phyloP scores from a whole-genome alignment of 2,797 vertebrate genomes.

The Gymnodraco acuticeps region DNA sequence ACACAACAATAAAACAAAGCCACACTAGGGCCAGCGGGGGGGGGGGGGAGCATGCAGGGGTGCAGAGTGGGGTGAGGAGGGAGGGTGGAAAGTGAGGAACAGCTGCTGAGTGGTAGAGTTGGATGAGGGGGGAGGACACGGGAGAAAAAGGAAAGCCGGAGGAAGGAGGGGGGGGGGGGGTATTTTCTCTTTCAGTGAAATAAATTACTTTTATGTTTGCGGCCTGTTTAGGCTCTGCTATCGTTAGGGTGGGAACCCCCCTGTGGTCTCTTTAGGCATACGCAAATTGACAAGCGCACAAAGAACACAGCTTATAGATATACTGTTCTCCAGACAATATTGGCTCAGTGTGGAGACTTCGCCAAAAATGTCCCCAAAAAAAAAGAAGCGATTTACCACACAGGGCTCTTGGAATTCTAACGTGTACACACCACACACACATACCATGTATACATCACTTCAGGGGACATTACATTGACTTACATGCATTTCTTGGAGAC shows the following conservation, averaged over 20 bases:
- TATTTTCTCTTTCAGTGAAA: slow-evolving; percentile 73
- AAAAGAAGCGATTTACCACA: neutral
- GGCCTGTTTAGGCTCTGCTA: slow-evolving; percentile 50
- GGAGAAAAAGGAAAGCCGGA: slow-evolving; percentile 49
- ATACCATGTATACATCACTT: too few species aligned
- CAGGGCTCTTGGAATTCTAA: neutral
- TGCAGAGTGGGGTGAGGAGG: slow-evolving; percentile 34
- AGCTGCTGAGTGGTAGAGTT: slow-evolving; percentile 79
- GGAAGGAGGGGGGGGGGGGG: slow-evolving; percentile 25
- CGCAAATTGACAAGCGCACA: slow-evolving; percentile 58
- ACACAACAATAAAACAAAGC: slow-evolving; percentile 78
- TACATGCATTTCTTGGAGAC: too few species aligned
- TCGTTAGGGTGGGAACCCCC: slow-evolving; percentile 40
- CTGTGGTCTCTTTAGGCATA: slow-evolving; percentile 34
- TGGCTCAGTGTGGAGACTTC: slow-evolving; percentile 12
- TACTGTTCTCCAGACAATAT: slow-evolving; percentile 22
- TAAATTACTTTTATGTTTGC: slow-evolving; percentile 81
- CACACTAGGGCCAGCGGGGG: slow-evolving; percentile 49
- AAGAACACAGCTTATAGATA: slow-evolving; percentile 48
- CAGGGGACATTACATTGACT: too few species aligned
- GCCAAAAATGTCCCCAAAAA: neutral
- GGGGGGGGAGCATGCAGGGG: slow-evolving; percentile 36
- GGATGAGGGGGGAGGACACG: slow-evolving; percentile 32
- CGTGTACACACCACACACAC: neutral
- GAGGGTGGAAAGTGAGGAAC: slow-evolving; percentile 76